Evolutionary conservation across 2,113 vertebrate species (phyloP), one percentile per base, ranked within the genome.

Genomic region (Pseudopodoces humilis): DNA sequence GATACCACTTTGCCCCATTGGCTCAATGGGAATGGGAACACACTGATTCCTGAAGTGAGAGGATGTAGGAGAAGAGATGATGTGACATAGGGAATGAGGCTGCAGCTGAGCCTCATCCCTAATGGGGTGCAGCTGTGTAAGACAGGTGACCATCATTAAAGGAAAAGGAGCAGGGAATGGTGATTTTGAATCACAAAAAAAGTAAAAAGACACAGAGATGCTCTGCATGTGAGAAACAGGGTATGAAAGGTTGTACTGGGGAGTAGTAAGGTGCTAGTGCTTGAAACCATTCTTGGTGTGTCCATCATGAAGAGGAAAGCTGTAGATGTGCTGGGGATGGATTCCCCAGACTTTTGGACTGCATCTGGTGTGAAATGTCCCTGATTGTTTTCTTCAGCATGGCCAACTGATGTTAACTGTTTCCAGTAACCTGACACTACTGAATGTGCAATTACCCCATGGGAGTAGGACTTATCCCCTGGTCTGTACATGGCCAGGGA

Each of bases 401-500:
- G 41, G 56, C 27, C 33, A 59, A 49, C 14, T 5, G 59, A 24
- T 60, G 68, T 5, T 39, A 82, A 47, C 30, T 35, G 7, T 33
- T 58, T 43, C 23, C 30, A 43, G 35, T 8, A 90, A 82, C 5
- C 5, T 55, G 50, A 92, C 20, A 33, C 59, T 53, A 64, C 24
- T 56, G 15, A 15, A 69, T 70, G 19, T 31, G n/a, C 37, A 23
- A 11, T 70, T 77, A n/a, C 62, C 53, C 76, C 46, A 16, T 9
- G 31, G 27, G 20, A 69, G 22, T 1, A 69, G 49, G 28, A 76
- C 59, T 33, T 81, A 56, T n/a, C 3, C 10, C 7, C 9, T 24
- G 25, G 5, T n/a, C 22, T 33, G 14, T 15, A 24, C 1, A 1
- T 0, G 0, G 7, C 22, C 59, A 62, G 28, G 20, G 44, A 53